Base-by-base conservation (phyloP, 2,113 vertebrate genomes). In the Scopus umbretta region DNA sequence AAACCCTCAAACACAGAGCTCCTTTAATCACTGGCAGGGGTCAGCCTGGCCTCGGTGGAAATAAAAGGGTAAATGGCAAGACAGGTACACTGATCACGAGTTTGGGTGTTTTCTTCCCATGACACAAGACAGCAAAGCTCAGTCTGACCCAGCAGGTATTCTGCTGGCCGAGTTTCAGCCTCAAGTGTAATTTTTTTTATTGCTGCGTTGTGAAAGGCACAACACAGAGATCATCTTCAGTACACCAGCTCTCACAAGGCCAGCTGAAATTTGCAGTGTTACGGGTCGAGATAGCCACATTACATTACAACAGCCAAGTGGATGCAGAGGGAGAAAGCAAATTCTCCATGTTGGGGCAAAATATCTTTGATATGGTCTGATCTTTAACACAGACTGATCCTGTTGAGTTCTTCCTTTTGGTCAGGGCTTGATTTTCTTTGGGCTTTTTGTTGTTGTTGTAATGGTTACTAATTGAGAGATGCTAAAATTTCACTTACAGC, bases 221-320 rank as follows among this genome's bases (percentile, higher is more conserved):
- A 16, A 63, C 30, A 32, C 50, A 61, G 74, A 74, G 71, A 53
- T 34, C 61, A 34, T 26, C 56, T 65, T 61, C 3, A 63, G 42
- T 6, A 5, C 13, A 42, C 21, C 23, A 30, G 36, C n/a, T 43
- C 40, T n/a, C 14, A 68, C 16, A 20, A 65, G 42, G 45, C 18
- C 29, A 13, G 40, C 8, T 70, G 50, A 79, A 38, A 25, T 55
- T 2, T 12, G 42, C 43, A 50, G 58, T 32, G 52, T 43, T 27
- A 22, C 0, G 13, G 56, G 45, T 7, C 1, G 2, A 75, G 67
- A 25, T 1, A 42, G 26, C 14, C 72, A 19, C 55, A 27, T 2
- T 17, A 19, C 10, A 25, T 21, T 17, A 0, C 8, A 43, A 34
- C 34, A 47, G 21, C 20, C 50, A 14, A 43, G 61, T 5, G 43